phyloP scores from a whole-genome alignment of 1,140 invertebrate genomes.

The Phocides pigmalion region DNA sequence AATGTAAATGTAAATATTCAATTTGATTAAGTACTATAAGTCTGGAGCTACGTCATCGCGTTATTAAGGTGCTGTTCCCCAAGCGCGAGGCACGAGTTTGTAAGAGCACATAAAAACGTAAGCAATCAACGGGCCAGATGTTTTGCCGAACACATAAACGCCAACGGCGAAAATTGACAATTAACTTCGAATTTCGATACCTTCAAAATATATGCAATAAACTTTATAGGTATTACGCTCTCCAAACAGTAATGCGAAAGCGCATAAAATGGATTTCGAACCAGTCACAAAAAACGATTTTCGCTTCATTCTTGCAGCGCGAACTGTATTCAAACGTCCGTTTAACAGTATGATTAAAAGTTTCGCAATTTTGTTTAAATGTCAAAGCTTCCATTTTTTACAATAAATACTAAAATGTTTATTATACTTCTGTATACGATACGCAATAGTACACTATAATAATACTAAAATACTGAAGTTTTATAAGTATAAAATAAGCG shows the following conservation, averaged over 20 bases:
- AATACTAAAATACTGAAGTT: no score
- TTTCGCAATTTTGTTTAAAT: neutral
- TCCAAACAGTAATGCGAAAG: conserved; percentile 44
- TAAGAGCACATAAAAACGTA: conserved; percentile 70
- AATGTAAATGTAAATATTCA: neutral
- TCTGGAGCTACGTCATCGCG: conserved; percentile 40
- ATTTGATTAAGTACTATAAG: conserved; percentile 45
- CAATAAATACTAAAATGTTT: no score
- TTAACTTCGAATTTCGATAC: conserved; percentile 65
- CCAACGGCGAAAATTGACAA: conserved; percentile 63
- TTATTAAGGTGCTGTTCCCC: conserved; percentile 39
- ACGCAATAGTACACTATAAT: no score
- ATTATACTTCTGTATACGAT: no score
- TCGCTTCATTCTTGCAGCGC: conserved; percentile 8
- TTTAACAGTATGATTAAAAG: neutral
- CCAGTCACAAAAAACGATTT: conserved; percentile 19
- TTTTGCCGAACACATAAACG: conserved; percentile 67
- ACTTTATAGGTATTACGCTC: conserved; percentile 51
- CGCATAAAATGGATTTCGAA: conserved; percentile 39
- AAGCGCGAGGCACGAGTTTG: conserved; percentile 45
- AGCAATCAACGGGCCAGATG: conserved; percentile 68
- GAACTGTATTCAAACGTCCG: conserved; percentile 26
- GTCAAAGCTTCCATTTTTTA: no score
- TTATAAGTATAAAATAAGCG: no score
- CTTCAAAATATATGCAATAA: conserved; percentile 63